Base-by-base conservation (phyloP, 2,888 invertebrate genomes). In the Rhagophthalmus giganteus region DNA sequence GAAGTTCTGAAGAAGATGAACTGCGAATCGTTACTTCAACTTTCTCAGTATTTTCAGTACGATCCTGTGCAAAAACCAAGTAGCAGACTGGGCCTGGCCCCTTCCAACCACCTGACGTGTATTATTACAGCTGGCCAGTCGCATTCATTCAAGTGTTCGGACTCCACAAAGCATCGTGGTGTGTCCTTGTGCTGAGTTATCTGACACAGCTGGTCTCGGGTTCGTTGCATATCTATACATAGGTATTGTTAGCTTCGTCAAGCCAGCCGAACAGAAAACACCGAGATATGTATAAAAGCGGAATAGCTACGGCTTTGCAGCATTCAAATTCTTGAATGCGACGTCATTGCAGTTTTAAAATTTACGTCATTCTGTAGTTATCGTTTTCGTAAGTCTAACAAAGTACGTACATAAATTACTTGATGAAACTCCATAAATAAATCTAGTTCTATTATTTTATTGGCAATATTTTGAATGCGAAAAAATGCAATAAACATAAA, bases 111-210 rank as follows among this genome's bases (percentile, higher is more conserved):
- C 62, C 63, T 60, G 60, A 59, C 60, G 55, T 63, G 53, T 63
- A 61, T 64, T 62, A 60, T 61, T 60, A 59, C 63, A 64, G 61
- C 62, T 62, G 62, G 54, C 59, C 58, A 56, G 52, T 57, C 48
- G 57, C 51, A 58, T 62, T 61, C 61, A 63, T 62, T 64, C 46
- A 61, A 61, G 56, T 61, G 58, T 58, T 62, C 58, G 46, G 41
- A 37, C 41, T 40, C 35, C 31, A 44, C 34, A 45, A 42, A 25
- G 44, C 38, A n/a, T 37, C 11, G 28, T 39, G 26, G 27, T 24
- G 39, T 45, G 44, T 47, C 55, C 35, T 45, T 37, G 49, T 32
- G 33, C 33, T 39, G 38, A 42, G 20, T 34, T 34, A 51, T 51
- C 32, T 38, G 32, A 27, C 26, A 30, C 48, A 53, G 53, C 52